These are phyloP conservation scores for Lucilia cuprina DNA, from an alignment of 1,140 invertebrate species.

Conservation along the genomic window DNA sequence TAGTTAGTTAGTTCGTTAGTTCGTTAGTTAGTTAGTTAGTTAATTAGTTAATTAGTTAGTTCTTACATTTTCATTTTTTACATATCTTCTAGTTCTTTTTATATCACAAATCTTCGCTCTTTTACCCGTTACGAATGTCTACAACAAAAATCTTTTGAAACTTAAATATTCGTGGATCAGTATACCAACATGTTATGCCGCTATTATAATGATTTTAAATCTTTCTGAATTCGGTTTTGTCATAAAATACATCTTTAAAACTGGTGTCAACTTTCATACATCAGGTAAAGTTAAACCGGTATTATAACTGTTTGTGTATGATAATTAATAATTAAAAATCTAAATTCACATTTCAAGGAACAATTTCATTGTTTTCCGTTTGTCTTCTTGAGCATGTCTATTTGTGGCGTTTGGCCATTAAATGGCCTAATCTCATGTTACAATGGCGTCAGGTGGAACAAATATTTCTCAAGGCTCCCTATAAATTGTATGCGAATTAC, in stretches of 20 bases:
- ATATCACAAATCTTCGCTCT: slow-evolving; percentile 53
- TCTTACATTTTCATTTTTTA: no score
- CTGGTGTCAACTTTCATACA: slow-evolving; percentile 51
- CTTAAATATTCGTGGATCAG: slow-evolving; percentile 49
- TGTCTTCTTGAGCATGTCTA: slow-evolving; percentile 55
- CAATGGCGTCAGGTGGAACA: slow-evolving; percentile 50
- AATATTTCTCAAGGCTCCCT: slow-evolving; percentile 50
- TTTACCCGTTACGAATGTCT: slow-evolving; percentile 50
- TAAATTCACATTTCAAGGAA: slow-evolving; percentile 33
- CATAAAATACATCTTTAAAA: slow-evolving; percentile 43
- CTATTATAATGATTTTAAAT: slow-evolving; percentile 45
- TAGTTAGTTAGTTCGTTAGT: no score
- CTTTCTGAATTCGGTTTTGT: slow-evolving; percentile 48
- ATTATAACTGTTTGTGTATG: no score
- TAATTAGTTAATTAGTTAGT: no score
- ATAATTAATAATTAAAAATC: not conserved
- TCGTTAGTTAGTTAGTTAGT: no score
- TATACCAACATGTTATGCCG: slow-evolving; percentile 45
- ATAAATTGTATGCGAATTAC: slow-evolving; percentile 54
- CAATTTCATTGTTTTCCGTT: slow-evolving; percentile 50
- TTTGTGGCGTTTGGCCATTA: slow-evolving; percentile 54
- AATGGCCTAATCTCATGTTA: slow-evolving; percentile 52
- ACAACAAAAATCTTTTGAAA: slow-evolving; percentile 39
- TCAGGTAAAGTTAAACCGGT: slow-evolving; percentile 42
- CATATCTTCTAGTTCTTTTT: slow-evolving; percentile 47